phyloP scores from a whole-genome alignment of 2,888 invertebrate genomes.

The Aphodius sticticus region DNA sequence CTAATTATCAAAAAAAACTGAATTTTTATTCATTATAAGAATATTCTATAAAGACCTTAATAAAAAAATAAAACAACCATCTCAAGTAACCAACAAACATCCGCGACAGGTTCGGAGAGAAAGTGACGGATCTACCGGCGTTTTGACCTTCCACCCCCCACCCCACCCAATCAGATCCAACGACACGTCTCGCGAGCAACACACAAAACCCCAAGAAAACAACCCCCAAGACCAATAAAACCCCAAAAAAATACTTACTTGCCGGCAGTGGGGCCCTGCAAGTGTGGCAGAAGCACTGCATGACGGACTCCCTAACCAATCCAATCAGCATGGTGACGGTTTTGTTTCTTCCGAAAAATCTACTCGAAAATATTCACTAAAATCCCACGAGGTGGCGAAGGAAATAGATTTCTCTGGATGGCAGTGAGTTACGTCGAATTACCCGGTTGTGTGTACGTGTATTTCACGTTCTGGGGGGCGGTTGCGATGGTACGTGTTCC shows the following conservation, averaged over 20 bases:
- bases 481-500: constrained; percentile 11
- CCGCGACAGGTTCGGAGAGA: neutral
- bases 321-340: constrained; percentile 79
- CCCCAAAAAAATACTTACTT: constrained; percentile 65
- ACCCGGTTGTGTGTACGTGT: neutral
- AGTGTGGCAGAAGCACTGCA: constrained; percentile 94
- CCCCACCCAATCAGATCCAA: constrained; percentile 6
- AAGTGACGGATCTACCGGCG: constrained; percentile 22
- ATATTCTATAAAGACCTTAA: too few relatives aligned
- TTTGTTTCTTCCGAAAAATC: constrained; percentile 29
- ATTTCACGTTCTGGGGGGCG: neutral
- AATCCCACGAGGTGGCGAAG: constrained; percentile 7
- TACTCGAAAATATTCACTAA: constrained; percentile 24
- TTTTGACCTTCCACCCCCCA: constrained; percentile 28
- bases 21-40: too few relatives aligned
- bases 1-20: too few relatives aligned
- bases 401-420: constrained; percentile 21
- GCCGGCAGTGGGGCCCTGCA: constrained; percentile 86
- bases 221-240: constrained; percentile 36
- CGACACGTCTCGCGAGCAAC: neutral
- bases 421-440: constrained; percentile 23
- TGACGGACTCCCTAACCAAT: constrained; percentile 89
- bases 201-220: constrained; percentile 5
- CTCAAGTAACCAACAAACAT: neutral
- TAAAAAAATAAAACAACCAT: neutral